Evolutionary conservation across 1,140 invertebrate genomes (phyloP), one percentile per base, ranked within the genome.

Genomic region (Drosophila saltans): DNA sequence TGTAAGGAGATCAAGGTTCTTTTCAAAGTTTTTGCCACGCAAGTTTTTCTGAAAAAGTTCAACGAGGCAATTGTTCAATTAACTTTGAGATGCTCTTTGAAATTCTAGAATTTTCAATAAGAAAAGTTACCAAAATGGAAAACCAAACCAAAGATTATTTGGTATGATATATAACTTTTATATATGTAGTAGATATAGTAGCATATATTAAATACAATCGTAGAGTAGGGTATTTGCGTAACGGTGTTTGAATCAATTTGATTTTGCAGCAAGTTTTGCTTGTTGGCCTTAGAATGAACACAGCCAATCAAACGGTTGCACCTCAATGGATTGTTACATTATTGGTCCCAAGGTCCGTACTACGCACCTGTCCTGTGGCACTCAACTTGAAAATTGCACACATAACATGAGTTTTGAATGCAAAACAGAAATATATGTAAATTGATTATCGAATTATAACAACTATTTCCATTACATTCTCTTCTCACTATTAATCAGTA

Each of bases 321-420:
- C 28, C 28, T 30, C 2, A 60, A 43, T 61, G 16, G 56, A 57
- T 63, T 48, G 45, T 62, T 63, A 68, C 16, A 52, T 68, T 69
- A 75, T 64, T 30, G 4, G 2, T 62, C 45, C 55, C 75, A 77
- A 71, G 74, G 74, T 41, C 57, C 63, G 3, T 2, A 33, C 52
- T 52, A 69, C 41, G 68, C 76, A 68, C 72, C 28, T 26, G 41
- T 45, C 39, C 56, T 41, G 36, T 41, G 36, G 68, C 62, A 30
- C 28, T 30, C 28, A 63, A 75, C 67, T 75, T 72, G 69, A 64
- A 71, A 75, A 58, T 69, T 48, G 3, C 39, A 78, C 64, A 79
- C 33, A 39, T 16, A 65, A 41, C 64, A 10, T 40, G 41, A 73
- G 65, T 71, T 67, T 26, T 52, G 26, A 10, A 4, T 26, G 2